phyloP scores from a whole-genome alignment of 2,888 invertebrate species.

The Caenorhabditis sp. region DNA sequence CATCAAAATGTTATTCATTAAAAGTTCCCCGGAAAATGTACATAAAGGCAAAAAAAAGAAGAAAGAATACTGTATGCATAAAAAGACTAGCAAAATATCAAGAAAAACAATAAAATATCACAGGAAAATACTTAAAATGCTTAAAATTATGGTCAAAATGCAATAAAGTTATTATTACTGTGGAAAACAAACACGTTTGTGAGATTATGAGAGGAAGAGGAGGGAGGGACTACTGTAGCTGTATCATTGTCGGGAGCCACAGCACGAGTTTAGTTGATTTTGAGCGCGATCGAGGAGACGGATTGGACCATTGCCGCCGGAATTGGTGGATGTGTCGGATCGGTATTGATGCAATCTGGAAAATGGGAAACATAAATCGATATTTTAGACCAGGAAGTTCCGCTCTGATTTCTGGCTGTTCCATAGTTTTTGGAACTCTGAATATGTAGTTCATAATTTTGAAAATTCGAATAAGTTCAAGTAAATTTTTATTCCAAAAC shows the following conservation, averaged over 20 bases:
- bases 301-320: slow-evolving; percentile 28
- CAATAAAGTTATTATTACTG: slow-evolving; percentile 14
- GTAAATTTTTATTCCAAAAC: too few relatives aligned
- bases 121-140: slow-evolving; percentile 10
- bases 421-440: too few relatives aligned
- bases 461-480: too few relatives aligned
- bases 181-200: slow-evolving; percentile 7
- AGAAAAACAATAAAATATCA: slow-evolving; percentile 23
- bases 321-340: slow-evolving; percentile 26
- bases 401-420: too few relatives aligned
- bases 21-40: too few relatives aligned
- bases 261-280: slow-evolving; percentile 54
- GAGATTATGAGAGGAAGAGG: slow-evolving; percentile 1
- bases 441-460: too few relatives aligned
- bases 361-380: too few relatives aligned
- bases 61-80: background rate
- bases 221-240: background rate
- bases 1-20: background rate
- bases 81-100: slow-evolving; percentile 21
- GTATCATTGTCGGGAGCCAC: slow-evolving; percentile 34
- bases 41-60: too few relatives aligned
- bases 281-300: slow-evolving; percentile 59
- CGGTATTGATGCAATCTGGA: slow-evolving; percentile 55
- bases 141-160: background rate
- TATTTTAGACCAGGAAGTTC: too few relatives aligned